Conservation (phyloP, 2,797 vertebrate genomes). For the Lepilemur ruficaudatus region DNA sequence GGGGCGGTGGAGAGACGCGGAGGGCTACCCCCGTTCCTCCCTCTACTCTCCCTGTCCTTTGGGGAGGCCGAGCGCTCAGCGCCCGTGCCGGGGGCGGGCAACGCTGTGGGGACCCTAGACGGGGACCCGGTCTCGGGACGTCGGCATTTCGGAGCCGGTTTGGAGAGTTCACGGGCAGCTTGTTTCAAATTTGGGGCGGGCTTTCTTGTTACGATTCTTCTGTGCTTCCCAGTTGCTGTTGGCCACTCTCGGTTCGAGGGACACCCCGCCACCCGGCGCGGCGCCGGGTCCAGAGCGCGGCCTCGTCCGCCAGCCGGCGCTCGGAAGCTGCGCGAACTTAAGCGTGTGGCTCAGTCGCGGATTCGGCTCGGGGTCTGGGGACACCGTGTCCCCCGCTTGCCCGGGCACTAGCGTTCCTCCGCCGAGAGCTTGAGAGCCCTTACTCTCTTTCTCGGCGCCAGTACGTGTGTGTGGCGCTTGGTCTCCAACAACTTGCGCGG, state of each 20-base stretch:
- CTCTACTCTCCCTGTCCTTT: not conserved
- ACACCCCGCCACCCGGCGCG: not conserved
- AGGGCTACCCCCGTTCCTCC: not conserved
- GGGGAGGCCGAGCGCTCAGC: not conserved
- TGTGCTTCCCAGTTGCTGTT: not conserved
- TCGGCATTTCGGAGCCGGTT: not conserved
- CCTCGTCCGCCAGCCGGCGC: not conserved
- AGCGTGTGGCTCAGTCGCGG: not conserved
- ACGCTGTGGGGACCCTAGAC: not conserved
- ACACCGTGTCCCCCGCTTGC: not conserved
- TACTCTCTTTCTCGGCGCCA: not conserved
- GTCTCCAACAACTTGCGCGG: constrained; percentile 26
- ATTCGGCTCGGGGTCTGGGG: not conserved
- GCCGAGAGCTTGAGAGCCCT: not conserved
- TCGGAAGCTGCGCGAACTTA: not conserved
- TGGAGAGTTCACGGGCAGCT: not conserved
- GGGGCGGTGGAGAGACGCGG: constrained; percentile 55
- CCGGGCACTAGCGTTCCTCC: not conserved
- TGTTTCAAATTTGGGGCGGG: constrained; percentile 13
- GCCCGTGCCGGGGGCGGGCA: not conserved
- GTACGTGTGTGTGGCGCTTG: not conserved
- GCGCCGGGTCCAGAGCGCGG: not conserved
- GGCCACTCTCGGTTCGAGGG: not conserved
- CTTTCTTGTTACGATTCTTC: not conserved
- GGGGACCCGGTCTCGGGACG: not conserved